Conservation (phyloP, 53 echinoderm and acorn worm species). For the Henricia sp. region DNA sequence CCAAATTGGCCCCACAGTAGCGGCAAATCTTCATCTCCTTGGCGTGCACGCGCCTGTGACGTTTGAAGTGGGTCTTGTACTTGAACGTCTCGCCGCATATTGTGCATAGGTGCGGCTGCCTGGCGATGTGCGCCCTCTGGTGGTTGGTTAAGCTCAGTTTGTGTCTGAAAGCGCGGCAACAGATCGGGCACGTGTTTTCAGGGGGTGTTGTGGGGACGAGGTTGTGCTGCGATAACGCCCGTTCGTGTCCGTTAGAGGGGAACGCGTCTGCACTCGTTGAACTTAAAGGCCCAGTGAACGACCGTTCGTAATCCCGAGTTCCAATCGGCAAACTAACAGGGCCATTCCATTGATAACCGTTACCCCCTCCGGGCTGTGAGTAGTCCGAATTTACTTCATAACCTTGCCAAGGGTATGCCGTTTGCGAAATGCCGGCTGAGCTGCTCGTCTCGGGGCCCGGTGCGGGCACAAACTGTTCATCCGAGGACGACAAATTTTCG, state of each 20-base stretch:
- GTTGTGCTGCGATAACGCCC: too few species aligned
- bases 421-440: too few species aligned
- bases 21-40: constrained; percentile 81
- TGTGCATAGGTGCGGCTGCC: constrained; percentile 70
- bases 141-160: constrained; percentile 87
- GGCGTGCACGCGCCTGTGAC: constrained; percentile 83
- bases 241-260: not conserved
- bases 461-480: constrained; percentile 23
- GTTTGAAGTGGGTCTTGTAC: constrained; percentile 80
- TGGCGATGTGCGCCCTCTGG: constrained; percentile 74
- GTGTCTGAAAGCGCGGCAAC: constrained; percentile 77
- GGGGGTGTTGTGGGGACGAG: not conserved
- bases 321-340: not conserved
- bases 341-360: not conserved
- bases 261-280: not conserved
- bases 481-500: not conserved
- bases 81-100: constrained; percentile 82
- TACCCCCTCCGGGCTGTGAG: not conserved
- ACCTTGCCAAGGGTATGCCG: too few species aligned
- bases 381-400: not conserved
- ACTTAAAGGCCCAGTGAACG: not conserved
- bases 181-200: constrained; percentile 48
- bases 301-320: not conserved
- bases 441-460: not conserved
- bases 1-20: constrained; percentile 71